Percentiles rank a stretch among this genome's conserved stretches.
Evolutionary conservation across 2,113 vertebrate species (phyloP).

Genomic region (Candoia aspera): DNA sequence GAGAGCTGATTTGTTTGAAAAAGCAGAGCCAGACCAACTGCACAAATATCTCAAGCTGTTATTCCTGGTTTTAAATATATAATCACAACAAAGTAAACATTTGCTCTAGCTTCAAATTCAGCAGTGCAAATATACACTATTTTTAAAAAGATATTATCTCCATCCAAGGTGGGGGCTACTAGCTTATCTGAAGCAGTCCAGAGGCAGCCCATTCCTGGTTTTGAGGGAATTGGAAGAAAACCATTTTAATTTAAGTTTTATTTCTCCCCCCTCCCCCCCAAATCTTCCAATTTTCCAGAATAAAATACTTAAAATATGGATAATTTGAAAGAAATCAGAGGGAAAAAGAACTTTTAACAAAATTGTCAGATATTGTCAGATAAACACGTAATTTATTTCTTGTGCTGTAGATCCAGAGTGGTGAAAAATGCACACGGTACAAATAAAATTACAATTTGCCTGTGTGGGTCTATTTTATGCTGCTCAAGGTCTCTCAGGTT

Average conservation of each 20-base stretch:
- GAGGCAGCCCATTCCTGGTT: background rate
- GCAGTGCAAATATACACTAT: slow-evolving; percentile 31
- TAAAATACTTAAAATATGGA: slow-evolving; percentile 47
- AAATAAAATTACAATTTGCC: slow-evolving; percentile 53
- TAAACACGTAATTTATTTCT: slow-evolving; percentile 61
- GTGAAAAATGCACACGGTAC: slow-evolving; percentile 48
- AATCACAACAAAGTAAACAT: slow-evolving; percentile 11
- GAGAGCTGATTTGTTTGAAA: background rate
- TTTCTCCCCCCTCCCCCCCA: too few relatives aligned
- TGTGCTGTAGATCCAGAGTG: slow-evolving; percentile 38
- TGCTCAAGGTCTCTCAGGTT: background rate
- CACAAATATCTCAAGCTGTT: slow-evolving; percentile 8
- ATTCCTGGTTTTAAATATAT: slow-evolving; percentile 8
- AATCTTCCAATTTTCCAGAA: slow-evolving; percentile 36
- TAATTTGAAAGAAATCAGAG: slow-evolving; percentile 64
- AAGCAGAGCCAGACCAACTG: background rate
- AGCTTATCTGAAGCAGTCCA: background rate
- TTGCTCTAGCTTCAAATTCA: background rate
- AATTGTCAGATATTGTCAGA: slow-evolving; percentile 48
- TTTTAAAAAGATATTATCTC: slow-evolving; percentile 42
- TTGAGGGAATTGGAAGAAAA: background rate
- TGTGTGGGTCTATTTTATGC: slow-evolving; percentile 31
- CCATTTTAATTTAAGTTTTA: slow-evolving; percentile 21
- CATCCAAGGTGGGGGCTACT: background rate
- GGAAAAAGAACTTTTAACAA: slow-evolving; percentile 56